Evolutionary conservation across 1,140 invertebrate genomes (phyloP).

Genomic region (Pentalonia nigronervosa): DNA sequence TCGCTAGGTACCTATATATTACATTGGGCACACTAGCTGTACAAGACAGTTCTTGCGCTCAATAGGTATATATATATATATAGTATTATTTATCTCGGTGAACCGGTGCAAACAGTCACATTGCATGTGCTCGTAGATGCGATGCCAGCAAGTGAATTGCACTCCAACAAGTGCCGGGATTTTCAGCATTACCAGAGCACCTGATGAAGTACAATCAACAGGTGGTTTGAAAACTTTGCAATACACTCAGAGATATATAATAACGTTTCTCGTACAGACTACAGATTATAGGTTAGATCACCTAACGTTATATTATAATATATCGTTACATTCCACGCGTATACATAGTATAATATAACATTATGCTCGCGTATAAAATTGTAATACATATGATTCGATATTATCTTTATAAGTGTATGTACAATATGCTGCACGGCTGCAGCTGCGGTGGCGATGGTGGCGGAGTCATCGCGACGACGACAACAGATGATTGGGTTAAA

Average conservation of each 20-base stretch:
- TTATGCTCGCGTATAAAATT: not conserved
- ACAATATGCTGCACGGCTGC: not conserved
- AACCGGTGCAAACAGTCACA: not conserved
- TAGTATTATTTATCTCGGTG: not conserved
- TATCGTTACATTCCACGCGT: not conserved
- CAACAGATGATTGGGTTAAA: slow-evolving; percentile 60
- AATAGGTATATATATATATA: not conserved
- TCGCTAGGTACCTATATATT: not conserved
- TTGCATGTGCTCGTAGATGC: slow-evolving; percentile 25
- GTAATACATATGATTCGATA: not conserved
- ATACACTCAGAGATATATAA: not conserved
- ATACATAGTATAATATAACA: not conserved
- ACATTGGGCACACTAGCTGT: not conserved
- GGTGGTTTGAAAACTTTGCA: slow-evolving; percentile 64
- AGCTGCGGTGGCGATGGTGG: not conserved
- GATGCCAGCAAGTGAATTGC: slow-evolving; percentile 73
- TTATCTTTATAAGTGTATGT: not conserved
- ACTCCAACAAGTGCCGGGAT: slow-evolving; percentile 97
- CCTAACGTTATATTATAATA: not conserved
- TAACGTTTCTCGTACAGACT: not conserved
- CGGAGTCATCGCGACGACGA: not conserved
- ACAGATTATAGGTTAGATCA: not conserved
- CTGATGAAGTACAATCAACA: slow-evolving; percentile 98
- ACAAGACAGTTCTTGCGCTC: not conserved
- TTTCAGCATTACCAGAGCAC: slow-evolving; percentile 86